A percentile compares a stretch with the other conserved stretches of the same genome.
Conservation (phyloP, 1,140 invertebrate species). For the Eriosoma lanigerum region DNA sequence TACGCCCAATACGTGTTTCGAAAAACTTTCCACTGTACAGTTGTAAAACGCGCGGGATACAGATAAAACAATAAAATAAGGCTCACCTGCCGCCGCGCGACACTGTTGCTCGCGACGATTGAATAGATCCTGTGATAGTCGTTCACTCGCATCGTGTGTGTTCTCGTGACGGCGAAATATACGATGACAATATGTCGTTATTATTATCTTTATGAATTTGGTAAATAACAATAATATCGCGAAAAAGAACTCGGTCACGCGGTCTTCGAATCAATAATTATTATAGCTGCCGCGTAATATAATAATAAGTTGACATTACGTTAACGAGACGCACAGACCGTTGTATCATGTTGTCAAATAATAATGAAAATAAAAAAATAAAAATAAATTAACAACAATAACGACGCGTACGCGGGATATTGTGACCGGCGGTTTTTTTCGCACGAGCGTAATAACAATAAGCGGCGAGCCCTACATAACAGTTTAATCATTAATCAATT, state of each 20-base stretch:
- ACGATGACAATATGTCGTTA: background rate
- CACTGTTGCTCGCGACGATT: background rate
- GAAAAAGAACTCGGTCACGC: no score
- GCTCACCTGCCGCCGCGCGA: background rate
- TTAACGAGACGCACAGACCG: no score
- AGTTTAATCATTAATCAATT: constrained; percentile 6
- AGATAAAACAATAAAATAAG: background rate
- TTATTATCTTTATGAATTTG: background rate
- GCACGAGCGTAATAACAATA: background rate
- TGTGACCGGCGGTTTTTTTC: background rate
- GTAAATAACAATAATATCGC: no score
- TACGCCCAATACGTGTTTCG: no score
- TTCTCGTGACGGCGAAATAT: background rate
- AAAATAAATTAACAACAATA: no score
- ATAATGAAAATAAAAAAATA: no score
- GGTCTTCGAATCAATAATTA: no score
- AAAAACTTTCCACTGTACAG: no score
- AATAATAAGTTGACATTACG: no score
- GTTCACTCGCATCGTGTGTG: background rate
- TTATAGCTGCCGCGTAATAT: no score
- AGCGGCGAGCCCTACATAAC: no score
- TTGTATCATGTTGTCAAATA: no score
- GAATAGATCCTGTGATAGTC: constrained; percentile 10
- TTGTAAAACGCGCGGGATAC: background rate
- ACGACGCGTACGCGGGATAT: background rate